Evolutionary conservation across 2,888 invertebrate species (phyloP).

Genomic region (Cybosia mesomella): DNA sequence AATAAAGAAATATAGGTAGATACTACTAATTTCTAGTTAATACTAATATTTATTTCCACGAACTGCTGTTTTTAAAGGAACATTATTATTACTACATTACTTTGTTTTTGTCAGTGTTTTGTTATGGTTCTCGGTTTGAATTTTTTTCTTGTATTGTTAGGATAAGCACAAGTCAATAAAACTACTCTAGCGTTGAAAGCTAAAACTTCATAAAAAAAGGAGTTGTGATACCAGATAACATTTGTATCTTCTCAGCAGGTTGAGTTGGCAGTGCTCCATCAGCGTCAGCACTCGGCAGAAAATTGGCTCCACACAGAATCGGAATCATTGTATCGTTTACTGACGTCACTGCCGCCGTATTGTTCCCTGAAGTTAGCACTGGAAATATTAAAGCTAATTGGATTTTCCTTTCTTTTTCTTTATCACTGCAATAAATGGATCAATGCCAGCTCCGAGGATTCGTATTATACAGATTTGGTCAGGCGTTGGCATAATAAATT

Average conservation of each 20-base stretch:
- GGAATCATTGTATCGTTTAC: slow-evolving; percentile 74
- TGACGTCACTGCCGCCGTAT: slow-evolving; percentile 74
- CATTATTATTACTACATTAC: too few relatives aligned
- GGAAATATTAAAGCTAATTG: slow-evolving; percentile 37
- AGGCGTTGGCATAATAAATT: too few relatives aligned
- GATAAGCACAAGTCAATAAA: neutral
- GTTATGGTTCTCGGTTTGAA: neutral
- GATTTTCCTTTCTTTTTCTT: neutral
- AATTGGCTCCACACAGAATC: slow-evolving; percentile 82
- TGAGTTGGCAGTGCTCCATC: slow-evolving; percentile 81
- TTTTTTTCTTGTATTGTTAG: neutral
- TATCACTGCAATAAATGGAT: too few relatives aligned
- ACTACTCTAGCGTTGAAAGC: neutral
- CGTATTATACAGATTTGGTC: neutral
- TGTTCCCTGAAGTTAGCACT: slow-evolving; percentile 80
- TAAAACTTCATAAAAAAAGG: neutral
- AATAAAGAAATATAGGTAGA: too few relatives aligned
- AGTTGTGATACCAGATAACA: slow-evolving; percentile 76
- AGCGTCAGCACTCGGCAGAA: slow-evolving; percentile 78
- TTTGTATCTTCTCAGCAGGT: slow-evolving; percentile 85
- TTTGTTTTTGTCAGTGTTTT: neutral
- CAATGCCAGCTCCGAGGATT: neutral
- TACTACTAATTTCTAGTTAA: too few relatives aligned
- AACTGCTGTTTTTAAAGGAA: too few relatives aligned
- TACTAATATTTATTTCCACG: too few relatives aligned